These are phyloP conservation scores for Euwallacea fornicatus DNA, from an alignment of 1,140 invertebrate genomes.

Conservation along the genomic window DNA sequence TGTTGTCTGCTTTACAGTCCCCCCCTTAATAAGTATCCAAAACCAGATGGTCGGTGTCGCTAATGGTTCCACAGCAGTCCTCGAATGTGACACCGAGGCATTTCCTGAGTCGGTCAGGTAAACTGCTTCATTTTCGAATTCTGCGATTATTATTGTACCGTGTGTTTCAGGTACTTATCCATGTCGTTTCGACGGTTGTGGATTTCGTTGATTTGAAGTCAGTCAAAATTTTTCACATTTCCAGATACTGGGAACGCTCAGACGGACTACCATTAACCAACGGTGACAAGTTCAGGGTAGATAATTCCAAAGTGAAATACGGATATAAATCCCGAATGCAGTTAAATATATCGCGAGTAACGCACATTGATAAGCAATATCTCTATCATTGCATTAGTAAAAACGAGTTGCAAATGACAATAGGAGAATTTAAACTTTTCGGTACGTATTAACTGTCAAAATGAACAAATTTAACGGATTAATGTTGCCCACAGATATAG, in stretches of 20 bases:
- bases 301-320: slow-evolving; percentile 56
- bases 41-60: slow-evolving; percentile 72
- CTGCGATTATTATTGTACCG: no score
- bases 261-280: slow-evolving; percentile 75
- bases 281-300: slow-evolving; percentile 68
- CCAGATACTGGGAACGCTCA: slow-evolving; percentile 76
- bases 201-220: no score
- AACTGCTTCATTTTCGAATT: neutral
- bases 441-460: slow-evolving; percentile 57
- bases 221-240: neutral
- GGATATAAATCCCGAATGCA: slow-evolving; percentile 64
- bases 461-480: neutral
- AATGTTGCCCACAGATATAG: slow-evolving; percentile 51
- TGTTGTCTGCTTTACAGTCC: slow-evolving; percentile 64
- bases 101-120: slow-evolving; percentile 78
- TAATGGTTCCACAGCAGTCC: slow-evolving; percentile 67
- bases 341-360: slow-evolving; percentile 71
- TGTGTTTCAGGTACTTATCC: no score
- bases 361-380: slow-evolving; percentile 64
- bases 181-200: no score
- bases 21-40: slow-evolving; percentile 77
- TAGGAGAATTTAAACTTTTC: slow-evolving; percentile 72
- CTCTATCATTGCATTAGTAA: slow-evolving; percentile 82
- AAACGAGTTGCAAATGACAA: slow-evolving; percentile 76
- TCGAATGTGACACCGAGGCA: slow-evolving; percentile 87